These are phyloP conservation scores for Silurus lanzhouensis DNA, from an alignment of 2,797 vertebrate species.

Conservation along the genomic window DNA sequence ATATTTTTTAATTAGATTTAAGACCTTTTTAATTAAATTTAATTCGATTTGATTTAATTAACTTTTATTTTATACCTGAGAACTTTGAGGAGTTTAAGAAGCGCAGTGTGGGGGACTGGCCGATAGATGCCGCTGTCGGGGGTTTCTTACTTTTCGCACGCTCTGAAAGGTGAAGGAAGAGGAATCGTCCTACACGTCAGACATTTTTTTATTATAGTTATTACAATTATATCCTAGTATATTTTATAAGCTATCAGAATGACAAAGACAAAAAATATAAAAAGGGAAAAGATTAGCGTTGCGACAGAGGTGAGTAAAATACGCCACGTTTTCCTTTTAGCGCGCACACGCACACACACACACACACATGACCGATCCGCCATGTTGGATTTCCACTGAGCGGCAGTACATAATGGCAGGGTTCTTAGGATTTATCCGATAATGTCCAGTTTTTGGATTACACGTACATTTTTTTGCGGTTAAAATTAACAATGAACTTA, in stretches of 20 bases:
- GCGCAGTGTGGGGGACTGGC: neutral
- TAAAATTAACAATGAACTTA: neutral
- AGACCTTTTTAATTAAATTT: too few species aligned
- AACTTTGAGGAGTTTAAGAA: neutral
- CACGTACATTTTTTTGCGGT: neutral
- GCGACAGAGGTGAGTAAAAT: slow-evolving; percentile 69
- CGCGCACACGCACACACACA: too few species aligned
- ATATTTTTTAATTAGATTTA: neutral
- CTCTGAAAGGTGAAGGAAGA: neutral
- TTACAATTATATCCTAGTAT: neutral
- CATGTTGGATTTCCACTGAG: neutral
- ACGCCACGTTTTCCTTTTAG: neutral
- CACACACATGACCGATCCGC: neutral
- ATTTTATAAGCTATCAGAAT: slow-evolving; percentile 29
- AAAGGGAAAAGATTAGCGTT: slow-evolving; percentile 72
- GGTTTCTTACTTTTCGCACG: too few species aligned
- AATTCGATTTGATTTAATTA: too few species aligned
- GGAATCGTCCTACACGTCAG: neutral
- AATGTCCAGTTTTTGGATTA: too few species aligned
- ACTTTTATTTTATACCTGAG: neutral
- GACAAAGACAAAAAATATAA: slow-evolving; percentile 61
- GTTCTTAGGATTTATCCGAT: neutral
- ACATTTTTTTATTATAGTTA: neutral
- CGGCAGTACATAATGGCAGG: neutral
- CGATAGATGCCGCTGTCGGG: neutral